Conservation (phyloP, 2,888 invertebrate genomes). For the Mesopsocus fuscifrons region DNA sequence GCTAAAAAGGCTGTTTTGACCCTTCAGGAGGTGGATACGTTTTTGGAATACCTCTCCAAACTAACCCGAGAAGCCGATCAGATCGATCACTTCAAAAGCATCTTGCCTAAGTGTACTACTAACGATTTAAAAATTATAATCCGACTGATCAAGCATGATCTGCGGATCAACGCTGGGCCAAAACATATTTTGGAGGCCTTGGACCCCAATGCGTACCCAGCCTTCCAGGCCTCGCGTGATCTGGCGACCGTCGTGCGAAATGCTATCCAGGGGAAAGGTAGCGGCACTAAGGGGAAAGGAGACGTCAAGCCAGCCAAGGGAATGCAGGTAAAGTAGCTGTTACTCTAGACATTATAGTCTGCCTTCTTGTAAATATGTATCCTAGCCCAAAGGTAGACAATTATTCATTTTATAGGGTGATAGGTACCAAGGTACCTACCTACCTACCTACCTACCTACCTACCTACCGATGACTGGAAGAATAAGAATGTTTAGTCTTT, state of each 20-base stretch:
- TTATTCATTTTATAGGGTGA: too few species aligned
- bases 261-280: not conserved
- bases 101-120: slow-evolving; percentile 52
- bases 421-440: too few species aligned
- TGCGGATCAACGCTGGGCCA: slow-evolving; percentile 81
- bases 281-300: not conserved
- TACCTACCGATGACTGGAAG: too few species aligned
- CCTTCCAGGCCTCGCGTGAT: slow-evolving; percentile 72
- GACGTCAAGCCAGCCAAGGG: too few species aligned
- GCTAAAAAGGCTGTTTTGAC: slow-evolving; percentile 46
- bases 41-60: slow-evolving; percentile 50
- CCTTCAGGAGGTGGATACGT: slow-evolving; percentile 55
- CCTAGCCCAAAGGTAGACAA: too few species aligned
- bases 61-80: slow-evolving; percentile 81
- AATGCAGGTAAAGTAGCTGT: too few species aligned
- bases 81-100: slow-evolving; percentile 47
- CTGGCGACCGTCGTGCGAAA: slow-evolving; percentile 51
- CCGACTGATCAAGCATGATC: slow-evolving; percentile 74
- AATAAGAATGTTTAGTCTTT: too few species aligned
- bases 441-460: too few species aligned
- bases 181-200: slow-evolving; percentile 79
- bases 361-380: too few species aligned
- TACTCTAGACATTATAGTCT: too few species aligned
- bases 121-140: slow-evolving; percentile 75
- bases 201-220: slow-evolving; percentile 69